Evolutionary conservation across 2,797 vertebrate species (phyloP).

Genomic region (Ceyx erithaca): DNA sequence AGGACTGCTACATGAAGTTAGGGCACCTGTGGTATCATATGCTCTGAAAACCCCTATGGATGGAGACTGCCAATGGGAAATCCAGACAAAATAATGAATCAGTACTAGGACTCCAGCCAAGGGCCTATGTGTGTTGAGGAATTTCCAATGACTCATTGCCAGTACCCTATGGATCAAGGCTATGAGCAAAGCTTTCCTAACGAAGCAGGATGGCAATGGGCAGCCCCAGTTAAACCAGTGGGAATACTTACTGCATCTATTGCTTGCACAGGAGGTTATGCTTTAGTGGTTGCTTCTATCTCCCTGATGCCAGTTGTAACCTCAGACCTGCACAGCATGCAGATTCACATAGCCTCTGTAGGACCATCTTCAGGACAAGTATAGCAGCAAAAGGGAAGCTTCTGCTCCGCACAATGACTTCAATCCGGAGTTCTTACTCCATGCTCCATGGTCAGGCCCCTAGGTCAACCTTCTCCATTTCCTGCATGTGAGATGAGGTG

Average conservation of each 20-base stretch:
- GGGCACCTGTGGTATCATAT: neutral
- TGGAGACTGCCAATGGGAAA: neutral
- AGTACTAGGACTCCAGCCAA: neutral
- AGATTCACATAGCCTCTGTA: neutral
- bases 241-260: neutral
- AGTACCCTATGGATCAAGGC: neutral
- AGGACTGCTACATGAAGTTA: accelerated
- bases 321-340: neutral
- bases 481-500: neutral
- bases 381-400: neutral
- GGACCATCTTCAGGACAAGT: neutral
- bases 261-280: neutral
- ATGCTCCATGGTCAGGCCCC: neutral
- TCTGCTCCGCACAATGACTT: neutral
- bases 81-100: neutral
- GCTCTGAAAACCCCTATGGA: neutral
- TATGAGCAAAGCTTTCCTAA: neutral
- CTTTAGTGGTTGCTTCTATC: neutral
- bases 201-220: neutral
- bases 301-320: neutral
- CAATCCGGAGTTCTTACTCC: neutral
- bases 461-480: neutral
- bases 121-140: neutral
- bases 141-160: neutral
- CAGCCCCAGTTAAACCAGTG: neutral